Conservation (phyloP, 2,888 invertebrate genomes). For the Parochlus steinenii region DNA sequence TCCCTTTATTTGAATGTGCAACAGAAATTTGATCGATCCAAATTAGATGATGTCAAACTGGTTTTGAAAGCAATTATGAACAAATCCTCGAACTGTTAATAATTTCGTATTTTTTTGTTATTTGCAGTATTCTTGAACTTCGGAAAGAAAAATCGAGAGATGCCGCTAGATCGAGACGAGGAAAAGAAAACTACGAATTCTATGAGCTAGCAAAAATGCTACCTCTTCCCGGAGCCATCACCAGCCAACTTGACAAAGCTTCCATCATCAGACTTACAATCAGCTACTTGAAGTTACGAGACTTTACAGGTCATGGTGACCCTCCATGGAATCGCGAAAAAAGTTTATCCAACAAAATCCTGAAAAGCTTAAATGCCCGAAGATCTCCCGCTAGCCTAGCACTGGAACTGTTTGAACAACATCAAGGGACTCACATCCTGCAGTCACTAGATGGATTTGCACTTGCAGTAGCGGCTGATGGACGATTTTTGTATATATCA, state of each 20-base stretch:
- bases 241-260: slow-evolving; percentile 87
- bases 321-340: slow-evolving; percentile 87
- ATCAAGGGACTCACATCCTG: slow-evolving; percentile 93
- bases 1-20: too few species aligned
- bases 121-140: slow-evolving; percentile 78
- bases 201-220: slow-evolving; percentile 91
- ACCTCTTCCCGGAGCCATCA: slow-evolving; percentile 78
- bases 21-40: too few species aligned
- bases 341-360: slow-evolving; percentile 60
- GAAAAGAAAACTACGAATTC: slow-evolving; percentile 93
- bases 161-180: slow-evolving; percentile 77
- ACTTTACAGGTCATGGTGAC: slow-evolving; percentile 90
- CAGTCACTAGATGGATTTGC: slow-evolving; percentile 97
- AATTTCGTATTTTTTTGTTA: slow-evolving; percentile 17
- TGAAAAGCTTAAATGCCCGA: slow-evolving; percentile 62
- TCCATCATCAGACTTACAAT: slow-evolving; percentile 93
- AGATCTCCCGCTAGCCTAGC: slow-evolving; percentile 57
- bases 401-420: slow-evolving; percentile 85
- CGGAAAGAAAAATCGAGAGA: slow-evolving; percentile 88
- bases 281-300: slow-evolving; percentile 84
- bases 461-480: slow-evolving; percentile 86
- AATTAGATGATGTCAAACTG: too few species aligned
- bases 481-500: slow-evolving; percentile 96
- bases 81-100: too few species aligned
- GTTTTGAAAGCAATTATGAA: too few species aligned